Evolutionary conservation across 2,888 invertebrate species (phyloP), one percentile per base, ranked within the genome.

Genomic region (Cataglyphis cursor): DNA sequence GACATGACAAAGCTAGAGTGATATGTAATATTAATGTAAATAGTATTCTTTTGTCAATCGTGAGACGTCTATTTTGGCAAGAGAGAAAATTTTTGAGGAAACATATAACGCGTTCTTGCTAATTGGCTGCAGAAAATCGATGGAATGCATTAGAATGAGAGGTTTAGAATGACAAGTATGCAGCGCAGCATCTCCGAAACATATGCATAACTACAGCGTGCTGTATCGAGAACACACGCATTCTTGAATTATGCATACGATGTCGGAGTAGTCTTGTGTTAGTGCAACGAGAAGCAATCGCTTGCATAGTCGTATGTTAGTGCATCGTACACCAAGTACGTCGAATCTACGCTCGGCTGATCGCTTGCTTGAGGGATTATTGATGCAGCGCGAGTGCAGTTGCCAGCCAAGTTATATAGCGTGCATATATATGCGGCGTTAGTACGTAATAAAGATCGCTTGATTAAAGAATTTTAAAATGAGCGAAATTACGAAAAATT

Each of bases 191-290:
- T 85, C 85, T 83, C 35, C 62, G 83, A 86, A 90, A 81, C 88
- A 88, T 90, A 91, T 91, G 90, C 89, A 91, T 87, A 90, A 88
- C 90, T 90, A 85, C 89, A 85, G 75, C 62, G 85, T 82, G 84
- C 82, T 80, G 85, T 90, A 91, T 91, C 89, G 91, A 88, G 86
- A 88, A 89, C 87, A 88, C 82, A 66, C 84, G 85, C 87, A 83
- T 85, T 84, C 86, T 89, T 92, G 92, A 92, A 92, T 92, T 90
- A 92, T 92, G 90, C 90, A 92, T 91, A 86, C 74, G 83, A 75
- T 86, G 89, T 91, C 85, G 83, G 85, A 85, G 75, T 85, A 83
- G 80, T 72, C 81, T 84, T 61, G 82, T 89, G 84, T 85, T 89
- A 87, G 87, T 86, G 80, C 85, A 73, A 66, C 44, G 24, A 6